Conservation (phyloP, 2,797 vertebrate genomes). For the Erpetoichthys calabaricus region DNA sequence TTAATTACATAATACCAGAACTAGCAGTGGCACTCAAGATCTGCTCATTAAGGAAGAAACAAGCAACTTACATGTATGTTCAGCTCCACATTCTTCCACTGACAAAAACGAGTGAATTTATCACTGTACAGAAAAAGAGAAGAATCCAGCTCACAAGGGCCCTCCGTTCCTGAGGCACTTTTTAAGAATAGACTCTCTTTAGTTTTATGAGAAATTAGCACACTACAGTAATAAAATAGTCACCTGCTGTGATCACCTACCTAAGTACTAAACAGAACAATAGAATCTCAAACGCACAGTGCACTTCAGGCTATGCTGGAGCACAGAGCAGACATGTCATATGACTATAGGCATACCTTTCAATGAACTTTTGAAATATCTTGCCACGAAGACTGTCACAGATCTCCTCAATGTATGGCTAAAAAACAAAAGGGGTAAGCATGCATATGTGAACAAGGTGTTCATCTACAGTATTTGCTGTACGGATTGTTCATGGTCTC, state of each 20-base stretch:
- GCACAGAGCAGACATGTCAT: too few relatives aligned
- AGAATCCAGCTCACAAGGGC: neutral
- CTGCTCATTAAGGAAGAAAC: neutral
- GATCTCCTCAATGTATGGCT: conserved; percentile 97
- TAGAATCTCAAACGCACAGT: too few relatives aligned
- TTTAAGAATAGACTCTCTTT: neutral
- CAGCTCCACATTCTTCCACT: conserved; percentile 97
- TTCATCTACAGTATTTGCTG: too few relatives aligned
- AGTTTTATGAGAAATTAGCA: too few relatives aligned
- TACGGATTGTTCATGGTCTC: too few relatives aligned
- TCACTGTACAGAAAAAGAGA: conserved; percentile 54
- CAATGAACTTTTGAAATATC: conserved; percentile 89
- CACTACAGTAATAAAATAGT: too few relatives aligned
- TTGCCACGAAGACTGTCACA: conserved; percentile 85
- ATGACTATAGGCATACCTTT: conserved; percentile 63
- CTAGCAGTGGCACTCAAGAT: too few relatives aligned
- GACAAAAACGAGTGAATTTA: conserved; percentile 92
- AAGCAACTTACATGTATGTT: conserved; percentile 90
- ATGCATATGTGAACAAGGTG: too few relatives aligned
- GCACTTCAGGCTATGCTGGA: too few relatives aligned
- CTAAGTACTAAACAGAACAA: too few relatives aligned
- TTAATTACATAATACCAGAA: too few relatives aligned
- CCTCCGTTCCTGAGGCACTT: neutral
- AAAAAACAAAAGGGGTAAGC: conserved; percentile 2
- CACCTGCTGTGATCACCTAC: too few relatives aligned